Conservation (phyloP, 1,140 invertebrate species). For the Papilio dardanus region DNA sequence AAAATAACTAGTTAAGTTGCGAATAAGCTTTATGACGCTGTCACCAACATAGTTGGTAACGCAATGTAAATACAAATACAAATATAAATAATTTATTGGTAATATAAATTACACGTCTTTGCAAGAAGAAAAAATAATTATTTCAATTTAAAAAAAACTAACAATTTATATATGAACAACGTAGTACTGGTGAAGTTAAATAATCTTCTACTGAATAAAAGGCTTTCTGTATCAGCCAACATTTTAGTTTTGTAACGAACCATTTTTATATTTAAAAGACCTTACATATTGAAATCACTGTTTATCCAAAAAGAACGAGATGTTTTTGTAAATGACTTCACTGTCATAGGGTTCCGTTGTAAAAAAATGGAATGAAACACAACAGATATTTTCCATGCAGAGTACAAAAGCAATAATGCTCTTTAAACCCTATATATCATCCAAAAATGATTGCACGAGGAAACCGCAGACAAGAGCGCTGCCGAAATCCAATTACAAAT, state of each 20-base stretch:
- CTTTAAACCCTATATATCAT: slow-evolving; percentile 35
- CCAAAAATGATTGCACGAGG: slow-evolving; percentile 39
- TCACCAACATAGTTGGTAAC: background rate
- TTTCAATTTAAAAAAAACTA: too few relatives aligned
- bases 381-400: background rate
- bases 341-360: background rate
- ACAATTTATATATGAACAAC: too few relatives aligned
- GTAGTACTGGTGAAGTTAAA: too few relatives aligned
- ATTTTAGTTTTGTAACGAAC: too few relatives aligned
- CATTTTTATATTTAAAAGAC: background rate
- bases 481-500: slow-evolving; percentile 53
- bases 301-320: too few relatives aligned
- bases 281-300: too few relatives aligned
- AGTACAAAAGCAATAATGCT: slow-evolving; percentile 29
- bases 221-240: too few relatives aligned
- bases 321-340: background rate
- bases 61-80: too few relatives aligned
- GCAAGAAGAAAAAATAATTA: too few relatives aligned
- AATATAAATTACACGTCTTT: too few relatives aligned
- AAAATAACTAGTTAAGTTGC: background rate
- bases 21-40: background rate
- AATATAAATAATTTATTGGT: too few relatives aligned
- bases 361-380: background rate
- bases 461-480: slow-evolving; percentile 42
- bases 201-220: too few relatives aligned